phyloP scores from a whole-genome alignment of 1,140 invertebrate species.

The Macrostomum lignano region DNA sequence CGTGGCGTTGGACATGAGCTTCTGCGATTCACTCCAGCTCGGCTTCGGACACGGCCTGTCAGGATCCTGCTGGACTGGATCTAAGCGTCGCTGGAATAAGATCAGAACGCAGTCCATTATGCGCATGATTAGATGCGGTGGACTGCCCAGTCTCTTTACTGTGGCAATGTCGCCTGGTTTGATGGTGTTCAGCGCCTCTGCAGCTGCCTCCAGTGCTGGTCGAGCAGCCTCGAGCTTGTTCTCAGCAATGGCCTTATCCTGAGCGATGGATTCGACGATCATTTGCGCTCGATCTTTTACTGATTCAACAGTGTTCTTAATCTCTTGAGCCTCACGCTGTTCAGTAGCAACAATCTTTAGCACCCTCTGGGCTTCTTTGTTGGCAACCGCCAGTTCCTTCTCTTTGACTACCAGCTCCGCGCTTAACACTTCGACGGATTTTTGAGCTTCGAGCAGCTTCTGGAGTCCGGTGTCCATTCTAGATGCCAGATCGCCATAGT shows the following conservation, averaged over 20 bases:
- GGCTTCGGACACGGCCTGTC: constrained; percentile 52
- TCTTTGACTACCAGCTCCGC: constrained; percentile 4
- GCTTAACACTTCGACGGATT: not conserved
- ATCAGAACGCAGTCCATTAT: constrained; percentile 88
- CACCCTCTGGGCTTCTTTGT: not conserved
- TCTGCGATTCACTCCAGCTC: constrained; percentile 68
- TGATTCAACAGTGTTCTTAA: constrained; percentile 72
- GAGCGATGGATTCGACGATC: constrained; percentile 51
- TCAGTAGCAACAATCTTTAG: constrained; percentile 44
- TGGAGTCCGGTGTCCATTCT: constrained; percentile 3
- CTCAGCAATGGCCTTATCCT: constrained; percentile 57
- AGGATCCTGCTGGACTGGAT: constrained; percentile 46
- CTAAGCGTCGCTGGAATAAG: constrained; percentile 55
- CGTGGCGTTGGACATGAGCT: constrained; percentile 76
- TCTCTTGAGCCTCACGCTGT: constrained; percentile 67
- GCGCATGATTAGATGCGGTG: constrained; percentile 77
- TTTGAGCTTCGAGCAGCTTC: constrained; percentile 3
- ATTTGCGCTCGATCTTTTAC: constrained; percentile 57
- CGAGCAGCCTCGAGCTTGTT: constrained; percentile 54
- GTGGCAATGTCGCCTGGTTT: constrained; percentile 74
- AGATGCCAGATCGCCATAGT: constrained; percentile 54
- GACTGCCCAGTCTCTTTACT: constrained; percentile 62
- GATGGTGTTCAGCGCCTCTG: constrained; percentile 62
- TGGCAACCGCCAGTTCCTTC: not conserved
- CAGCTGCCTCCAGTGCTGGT: constrained; percentile 59